A percentile compares a stretch with the other conserved stretches of the same genome.
These are phyloP conservation scores for Meloe dianella DNA, from an alignment of 2,888 invertebrate species.

Conservation along the genomic window DNA sequence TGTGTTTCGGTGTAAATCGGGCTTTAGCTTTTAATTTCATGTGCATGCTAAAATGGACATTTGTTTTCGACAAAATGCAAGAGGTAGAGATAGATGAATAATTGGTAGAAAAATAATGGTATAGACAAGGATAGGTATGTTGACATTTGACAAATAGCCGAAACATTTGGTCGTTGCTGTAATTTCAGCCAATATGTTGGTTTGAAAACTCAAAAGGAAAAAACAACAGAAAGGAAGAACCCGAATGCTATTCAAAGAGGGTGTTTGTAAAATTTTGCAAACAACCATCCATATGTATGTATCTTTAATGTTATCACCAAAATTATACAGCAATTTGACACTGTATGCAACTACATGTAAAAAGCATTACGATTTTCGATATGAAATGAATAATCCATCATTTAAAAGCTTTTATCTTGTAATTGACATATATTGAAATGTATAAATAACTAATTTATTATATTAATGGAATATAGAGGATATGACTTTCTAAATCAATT, in stretches of 20 bases:
- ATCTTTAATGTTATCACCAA: background rate
- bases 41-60: conserved; percentile 34
- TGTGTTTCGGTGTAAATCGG: conserved; percentile 18
- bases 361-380: conserved; percentile 10
- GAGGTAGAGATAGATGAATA: background rate
- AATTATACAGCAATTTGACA: background rate
- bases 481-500: conserved; percentile 14
- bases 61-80: conserved; percentile 27
- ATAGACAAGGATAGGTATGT: conserved; percentile 25
- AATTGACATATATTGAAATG: conserved; percentile 20
- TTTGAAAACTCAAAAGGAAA: background rate
- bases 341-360: conserved; percentile 9
- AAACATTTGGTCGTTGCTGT: conserved; percentile 29
- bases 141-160: conserved; percentile 34
- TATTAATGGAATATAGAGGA: conserved; percentile 1
- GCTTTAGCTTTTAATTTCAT: conserved; percentile 28
- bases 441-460: conserved; percentile 11
- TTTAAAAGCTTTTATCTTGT: conserved; percentile 10
- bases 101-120: background rate
- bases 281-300: background rate
- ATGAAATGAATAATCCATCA: background rate
- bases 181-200: conserved; percentile 28
- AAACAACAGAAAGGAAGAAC: background rate
- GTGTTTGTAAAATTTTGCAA: background rate
- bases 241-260: background rate